Percentiles rank a stretch among this genome's conserved stretches.
phyloP scores from a whole-genome alignment of 2,888 invertebrate genomes.

The Perithous albicinctus region DNA sequence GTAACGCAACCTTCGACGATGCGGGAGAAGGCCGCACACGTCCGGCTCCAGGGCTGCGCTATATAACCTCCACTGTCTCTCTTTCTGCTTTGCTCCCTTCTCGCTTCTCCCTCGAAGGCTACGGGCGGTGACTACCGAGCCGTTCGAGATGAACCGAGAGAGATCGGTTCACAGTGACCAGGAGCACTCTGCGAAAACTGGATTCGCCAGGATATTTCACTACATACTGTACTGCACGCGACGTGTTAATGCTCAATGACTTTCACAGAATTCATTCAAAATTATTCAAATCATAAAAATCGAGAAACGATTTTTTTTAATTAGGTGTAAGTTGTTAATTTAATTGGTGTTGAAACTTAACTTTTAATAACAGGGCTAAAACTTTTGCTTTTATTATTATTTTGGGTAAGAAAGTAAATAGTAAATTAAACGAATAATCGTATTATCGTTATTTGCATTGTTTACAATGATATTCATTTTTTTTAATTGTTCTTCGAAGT shows the following conservation, averaged over 20 bases:
- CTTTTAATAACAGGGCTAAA: not conserved
- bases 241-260: not conserved
- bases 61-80: too few relatives aligned
- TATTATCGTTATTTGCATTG: too few relatives aligned
- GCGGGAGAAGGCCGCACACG: slow-evolving; percentile 56
- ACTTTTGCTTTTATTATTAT: not conserved
- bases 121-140: not conserved
- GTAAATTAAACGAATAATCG: too few relatives aligned
- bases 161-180: slow-evolving; percentile 27
- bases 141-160: slow-evolving; percentile 10
- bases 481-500: too few relatives aligned
- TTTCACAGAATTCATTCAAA: not conserved
- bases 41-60: too few relatives aligned
- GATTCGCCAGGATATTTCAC: slow-evolving; percentile 8
- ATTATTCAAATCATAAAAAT: not conserved
- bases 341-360: not conserved
- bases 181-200: slow-evolving; percentile 43
- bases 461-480: too few relatives aligned
- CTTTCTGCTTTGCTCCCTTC: slow-evolving; percentile 12
- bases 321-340: too few relatives aligned
- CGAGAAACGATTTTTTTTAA: not conserved
- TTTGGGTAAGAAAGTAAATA: not conserved
- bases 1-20: slow-evolving; percentile 59
- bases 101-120: slow-evolving; percentile 17
- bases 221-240: not conserved